Evolutionary conservation across 2,113 vertebrate species (phyloP), one percentile per base, ranked within the genome.

Genomic region (Campylomormyrus tamandua): DNA sequence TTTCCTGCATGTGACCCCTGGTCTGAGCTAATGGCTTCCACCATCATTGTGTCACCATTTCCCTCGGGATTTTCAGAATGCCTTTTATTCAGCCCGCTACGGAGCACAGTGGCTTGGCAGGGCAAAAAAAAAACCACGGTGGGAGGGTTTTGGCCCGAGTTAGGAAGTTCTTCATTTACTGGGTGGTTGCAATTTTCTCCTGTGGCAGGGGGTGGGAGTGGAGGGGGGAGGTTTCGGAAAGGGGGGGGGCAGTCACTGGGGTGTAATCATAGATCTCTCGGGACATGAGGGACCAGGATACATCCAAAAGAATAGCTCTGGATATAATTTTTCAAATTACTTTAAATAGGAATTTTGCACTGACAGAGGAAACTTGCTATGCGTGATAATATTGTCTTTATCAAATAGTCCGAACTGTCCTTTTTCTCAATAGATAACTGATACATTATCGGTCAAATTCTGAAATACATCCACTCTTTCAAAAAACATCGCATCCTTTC

Each of bases 111-210:
- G 87, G 56, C 53, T 88, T 88, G 39, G 56, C 87, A 88, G 56
- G 39, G 83, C 45, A 84, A 39, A 11, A 31, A 27, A 42, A 42
- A 19, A 83, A 21, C 2, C 24, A 84, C 17, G 1, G 87, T 88
- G 56, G 52, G 87, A 27, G 56, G 87, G 35, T 87, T 56, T 58
- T 88, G 87, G 52, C 87, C 49, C 0, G 13, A 52, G 49, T 87
- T 53, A 15, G 56, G 53, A 46, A 58, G 42, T 62, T 58, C 52
- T 88, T 88, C 87, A 46, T 88, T 88, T 58, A 62, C 27, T 46
- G 87, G 52, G 87, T 66, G 87, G 53, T n/a, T 88, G 39, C 11
- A 62, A 88, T 88, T 88, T 88, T 31, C 53, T 88, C 53, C 52
- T 88, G 53, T 88, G 87, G 50, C 31, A n/a, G 52, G 87, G 53